Evolutionary conservation across 2,797 vertebrate species (phyloP), one percentile per base, ranked within the genome.

Genomic region (Dryobates pubescens): DNA sequence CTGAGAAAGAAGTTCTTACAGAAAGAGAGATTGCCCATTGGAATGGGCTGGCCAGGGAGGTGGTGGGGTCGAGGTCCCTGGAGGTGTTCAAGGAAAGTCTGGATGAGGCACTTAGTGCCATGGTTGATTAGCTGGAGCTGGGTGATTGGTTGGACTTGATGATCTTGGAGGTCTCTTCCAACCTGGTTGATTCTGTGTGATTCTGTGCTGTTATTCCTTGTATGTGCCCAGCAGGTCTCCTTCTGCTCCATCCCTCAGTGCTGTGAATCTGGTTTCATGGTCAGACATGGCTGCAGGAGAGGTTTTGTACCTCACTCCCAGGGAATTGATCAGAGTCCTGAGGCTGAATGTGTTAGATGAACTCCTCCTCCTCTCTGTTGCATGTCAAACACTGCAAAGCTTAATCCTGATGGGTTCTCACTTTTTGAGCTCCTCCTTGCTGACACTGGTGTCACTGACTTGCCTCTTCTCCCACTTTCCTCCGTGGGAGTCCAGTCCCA

Each of bases 121-220:
- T 38, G 38, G 38, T 38, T 38, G 11, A 13, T 38, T 38, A 38
- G 38, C 38, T 38, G 11, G 38, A 13, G 38, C 38, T 38, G 38
- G 38, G 11, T 38, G 38, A 38, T 13, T 13, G 38, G 38, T 38
- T 38, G 38, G 38, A 38, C 38, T 38, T 38, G 38, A 13, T 38
- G 38, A 38, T 38, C 38, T 38, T 38, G 38, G 38, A 38, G 38
- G 38, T 38, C 38, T 38, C 38, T 38, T 38, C 38, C 38, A 38
- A 38, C 38, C 36, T 38, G 38, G 38, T 38, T 38, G 38, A 38
- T 12, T 38, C 38, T 38, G 38, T 38, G 38, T 38, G 38, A 38
- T 38, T 38, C 38, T 38, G 12, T 38, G 38, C 34, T 43, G 17
- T 38, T 2, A 1, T 19, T 32, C 30, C 65, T 65, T 2, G 0